A percentile compares a stretch with the other conserved stretches of the same genome.
These are phyloP conservation scores for Cephus pygmeus DNA, from an alignment of 2,888 invertebrate genomes.

Conservation along the genomic window DNA sequence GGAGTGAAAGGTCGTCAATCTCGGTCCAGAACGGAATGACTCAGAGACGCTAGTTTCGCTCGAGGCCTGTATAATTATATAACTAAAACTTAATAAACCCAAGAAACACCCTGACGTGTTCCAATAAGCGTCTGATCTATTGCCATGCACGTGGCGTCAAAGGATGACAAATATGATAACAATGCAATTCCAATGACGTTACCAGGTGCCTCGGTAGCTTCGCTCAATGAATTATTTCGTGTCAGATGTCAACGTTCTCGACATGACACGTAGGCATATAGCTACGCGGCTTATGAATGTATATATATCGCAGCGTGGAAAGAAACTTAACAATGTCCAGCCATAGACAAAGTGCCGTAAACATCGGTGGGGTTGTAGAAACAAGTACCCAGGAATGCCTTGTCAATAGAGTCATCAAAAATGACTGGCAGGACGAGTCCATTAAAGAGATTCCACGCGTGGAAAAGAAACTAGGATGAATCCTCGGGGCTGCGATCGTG, in stretches of 20 bases:
- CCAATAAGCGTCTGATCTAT: background rate
- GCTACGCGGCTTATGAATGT: background rate
- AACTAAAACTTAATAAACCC: background rate
- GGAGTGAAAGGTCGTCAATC: conserved; percentile 33
- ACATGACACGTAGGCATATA: background rate
- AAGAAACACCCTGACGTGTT: background rate
- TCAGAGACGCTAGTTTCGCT: background rate
- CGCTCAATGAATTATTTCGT: background rate
- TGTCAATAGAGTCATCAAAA: background rate
- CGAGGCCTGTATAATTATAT: background rate
- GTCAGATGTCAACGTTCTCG: background rate
- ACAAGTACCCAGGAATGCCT: background rate
- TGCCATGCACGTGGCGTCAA: background rate
- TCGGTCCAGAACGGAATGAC: background rate
- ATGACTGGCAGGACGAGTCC: background rate
- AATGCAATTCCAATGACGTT: background rate
- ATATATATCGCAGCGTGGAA: background rate
- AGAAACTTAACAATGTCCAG: background rate
- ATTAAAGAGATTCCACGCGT: background rate
- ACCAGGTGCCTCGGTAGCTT: background rate
- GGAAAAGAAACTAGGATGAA: background rate
- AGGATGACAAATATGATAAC: background rate
- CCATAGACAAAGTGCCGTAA: background rate
- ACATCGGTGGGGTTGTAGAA: background rate
- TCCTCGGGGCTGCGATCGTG: background rate